A percentile compares a stretch with the other conserved stretches of the same genome.
These are phyloP conservation scores for Mythimna impura DNA, from an alignment of 2,888 invertebrate genomes.

Conservation along the genomic window DNA sequence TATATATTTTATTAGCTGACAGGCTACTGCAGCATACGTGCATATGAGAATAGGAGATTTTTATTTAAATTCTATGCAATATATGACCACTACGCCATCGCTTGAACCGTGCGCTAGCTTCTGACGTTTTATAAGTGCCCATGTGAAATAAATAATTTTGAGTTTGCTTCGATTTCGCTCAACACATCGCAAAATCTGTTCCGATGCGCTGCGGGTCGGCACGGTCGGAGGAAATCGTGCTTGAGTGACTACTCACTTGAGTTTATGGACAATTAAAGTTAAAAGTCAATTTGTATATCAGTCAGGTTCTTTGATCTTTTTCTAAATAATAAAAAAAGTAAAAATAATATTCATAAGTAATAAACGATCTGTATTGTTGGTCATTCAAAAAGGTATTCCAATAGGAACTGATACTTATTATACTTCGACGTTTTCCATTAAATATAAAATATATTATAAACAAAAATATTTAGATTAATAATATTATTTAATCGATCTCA, in stretches of 20 bases:
- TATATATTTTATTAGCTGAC: no score
- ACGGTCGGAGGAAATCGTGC: no score
- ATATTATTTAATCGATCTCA: slow-evolving; percentile 56
- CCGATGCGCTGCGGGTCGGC: no score
- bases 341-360: background rate
- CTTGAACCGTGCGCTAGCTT: no score
- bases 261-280: background rate
- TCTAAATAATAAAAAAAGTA: background rate
- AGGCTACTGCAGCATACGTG: no score
- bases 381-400: slow-evolving; percentile 5
- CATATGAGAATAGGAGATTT: no score
- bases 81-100: no score
- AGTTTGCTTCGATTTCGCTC: no score
- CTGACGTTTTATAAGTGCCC: no score
- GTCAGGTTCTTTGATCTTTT: background rate
- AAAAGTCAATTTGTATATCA: background rate
- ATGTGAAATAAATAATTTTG: no score
- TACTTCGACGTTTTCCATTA: slow-evolving; percentile 25
- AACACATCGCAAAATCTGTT: no score
- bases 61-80: no score
- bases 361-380: background rate
- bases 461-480: slow-evolving; percentile 35
- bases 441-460: slow-evolving; percentile 22
- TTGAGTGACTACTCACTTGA: background rate
- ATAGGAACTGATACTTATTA: background rate